phyloP scores from a whole-genome alignment of 1,140 invertebrate genomes.

The Reticulitermes speratus region DNA sequence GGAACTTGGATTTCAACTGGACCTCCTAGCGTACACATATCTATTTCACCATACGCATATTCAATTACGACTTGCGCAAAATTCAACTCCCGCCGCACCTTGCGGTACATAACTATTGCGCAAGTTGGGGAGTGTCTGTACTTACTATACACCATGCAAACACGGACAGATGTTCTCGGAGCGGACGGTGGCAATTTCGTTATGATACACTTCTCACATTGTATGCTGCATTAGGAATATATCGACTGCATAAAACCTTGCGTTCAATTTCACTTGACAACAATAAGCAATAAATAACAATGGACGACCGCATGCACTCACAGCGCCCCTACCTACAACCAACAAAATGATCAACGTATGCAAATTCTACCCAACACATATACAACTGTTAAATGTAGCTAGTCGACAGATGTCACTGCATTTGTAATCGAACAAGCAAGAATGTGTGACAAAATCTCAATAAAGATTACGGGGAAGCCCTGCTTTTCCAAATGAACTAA shows the following conservation, averaged over 20 bases:
- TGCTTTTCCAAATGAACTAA: too few species aligned
- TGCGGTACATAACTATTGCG: too few species aligned
- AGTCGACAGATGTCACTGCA: neutral
- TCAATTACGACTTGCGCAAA: too few species aligned
- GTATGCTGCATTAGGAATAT: neutral
- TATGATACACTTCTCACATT: neutral
- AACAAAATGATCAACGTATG: neutral
- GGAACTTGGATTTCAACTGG: too few species aligned
- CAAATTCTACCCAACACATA: neutral
- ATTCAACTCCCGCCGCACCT: too few species aligned
- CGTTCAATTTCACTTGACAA: neutral
- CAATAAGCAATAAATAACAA: conserved; percentile 15
- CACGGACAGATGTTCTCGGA: neutral
- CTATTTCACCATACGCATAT: too few species aligned
- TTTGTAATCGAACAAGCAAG: too few species aligned
- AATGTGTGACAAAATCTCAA: too few species aligned
- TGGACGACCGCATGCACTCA: neutral
- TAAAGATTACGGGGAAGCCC: too few species aligned
- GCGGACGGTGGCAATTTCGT: neutral
- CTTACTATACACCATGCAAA: neutral
- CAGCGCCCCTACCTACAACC: neutral
- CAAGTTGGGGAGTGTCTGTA: too few species aligned
- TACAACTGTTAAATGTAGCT: neutral
- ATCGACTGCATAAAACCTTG: neutral
- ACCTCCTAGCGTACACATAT: too few species aligned